Evolutionary conservation across 2,113 vertebrate genomes (phyloP), one percentile per base, ranked within the genome.

Genomic region (Spea multiplicata): DNA sequence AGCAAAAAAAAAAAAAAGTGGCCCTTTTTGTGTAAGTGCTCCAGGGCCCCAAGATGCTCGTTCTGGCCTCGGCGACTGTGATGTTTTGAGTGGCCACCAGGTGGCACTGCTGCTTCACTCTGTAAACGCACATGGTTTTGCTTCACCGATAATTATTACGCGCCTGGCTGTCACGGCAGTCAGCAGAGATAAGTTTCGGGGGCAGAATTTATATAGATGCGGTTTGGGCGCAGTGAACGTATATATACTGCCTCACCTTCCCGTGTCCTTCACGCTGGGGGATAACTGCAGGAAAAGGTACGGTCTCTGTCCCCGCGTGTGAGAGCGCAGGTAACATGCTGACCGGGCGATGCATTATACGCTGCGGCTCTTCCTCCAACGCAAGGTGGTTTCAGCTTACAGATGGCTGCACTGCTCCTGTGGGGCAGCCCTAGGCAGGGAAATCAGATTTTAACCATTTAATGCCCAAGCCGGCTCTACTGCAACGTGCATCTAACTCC

Each of bases 191-290:
- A 71, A 52, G 47, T 71, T 71, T 71, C 6, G 69, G 69, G 69
- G 69, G 53, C 69, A 71, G 17, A 49, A 71, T 71, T 71, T 71
- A 52, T 71, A 53, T 52, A 71, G 69, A 71, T 71, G 69, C 49
- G 10, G 50, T 55, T 71, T 53, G n/a, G 30, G 17, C 9, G 16
- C 16, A 3, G 50, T 71, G 69, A 17, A 5, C 53, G 50, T 71
- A 71, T 16, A n/a, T n/a, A 71, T 16, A 53, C 69, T 30, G 8
- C 47, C 6, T 71, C 69, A 71, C 69, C 69, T 71, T 71, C 69
- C 17, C 2, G 69, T 53, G 69, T 55, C 69, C 50, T 71, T 71
- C 69, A 71, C 69, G 49, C 69, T 71, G 53, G 47, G 69, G 69
- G 49, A 55, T 44, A 53, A 44, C 50, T 48, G 69, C 17, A 71